These are phyloP conservation scores for Morpho helenor DNA, from an alignment of 2,888 invertebrate genomes.

Conservation along the genomic window DNA sequence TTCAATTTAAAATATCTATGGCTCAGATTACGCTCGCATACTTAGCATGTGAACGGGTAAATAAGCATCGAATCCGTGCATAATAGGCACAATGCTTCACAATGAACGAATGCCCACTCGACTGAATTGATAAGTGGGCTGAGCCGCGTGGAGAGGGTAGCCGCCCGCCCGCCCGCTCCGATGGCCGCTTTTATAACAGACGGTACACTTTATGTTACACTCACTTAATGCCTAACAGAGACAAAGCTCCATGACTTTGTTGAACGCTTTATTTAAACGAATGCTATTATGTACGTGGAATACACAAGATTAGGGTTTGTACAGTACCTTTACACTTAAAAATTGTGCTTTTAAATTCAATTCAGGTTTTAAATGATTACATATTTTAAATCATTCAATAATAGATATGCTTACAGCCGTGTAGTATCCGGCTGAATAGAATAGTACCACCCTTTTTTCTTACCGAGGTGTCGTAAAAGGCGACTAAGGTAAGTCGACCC, in stretches of 20 bases:
- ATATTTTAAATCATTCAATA: too few relatives aligned
- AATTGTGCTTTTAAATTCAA: too few relatives aligned
- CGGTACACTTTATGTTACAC: background rate
- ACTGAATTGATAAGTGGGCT: constrained; percentile 77
- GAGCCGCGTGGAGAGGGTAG: constrained; percentile 48
- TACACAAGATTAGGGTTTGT: too few relatives aligned
- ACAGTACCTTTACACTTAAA: too few relatives aligned
- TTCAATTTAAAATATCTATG: constrained; percentile 19
- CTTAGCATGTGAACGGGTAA: constrained; percentile 59
- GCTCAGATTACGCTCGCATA: constrained; percentile 21
- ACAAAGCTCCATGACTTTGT: background rate
- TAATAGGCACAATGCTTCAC: constrained; percentile 70
- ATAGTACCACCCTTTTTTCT: too few relatives aligned
- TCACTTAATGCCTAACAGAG: constrained; percentile 2
- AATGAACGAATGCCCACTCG: constrained; percentile 76
- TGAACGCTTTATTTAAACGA: too few relatives aligned
- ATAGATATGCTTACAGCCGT: too few relatives aligned
- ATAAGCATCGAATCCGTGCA: constrained; percentile 63
- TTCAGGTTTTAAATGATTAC: background rate
- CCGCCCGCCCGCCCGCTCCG: constrained; percentile 39
- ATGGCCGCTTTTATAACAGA: constrained; percentile 6
- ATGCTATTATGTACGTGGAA: too few relatives aligned
- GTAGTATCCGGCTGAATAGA: too few relatives aligned
- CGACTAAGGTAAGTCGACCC: too few relatives aligned
- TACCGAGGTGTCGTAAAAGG: too few relatives aligned